Evolutionary conservation across 2,113 vertebrate species (phyloP), one percentile per base, ranked within the genome.

Genomic region (Dasyurus viverrinus): DNA sequence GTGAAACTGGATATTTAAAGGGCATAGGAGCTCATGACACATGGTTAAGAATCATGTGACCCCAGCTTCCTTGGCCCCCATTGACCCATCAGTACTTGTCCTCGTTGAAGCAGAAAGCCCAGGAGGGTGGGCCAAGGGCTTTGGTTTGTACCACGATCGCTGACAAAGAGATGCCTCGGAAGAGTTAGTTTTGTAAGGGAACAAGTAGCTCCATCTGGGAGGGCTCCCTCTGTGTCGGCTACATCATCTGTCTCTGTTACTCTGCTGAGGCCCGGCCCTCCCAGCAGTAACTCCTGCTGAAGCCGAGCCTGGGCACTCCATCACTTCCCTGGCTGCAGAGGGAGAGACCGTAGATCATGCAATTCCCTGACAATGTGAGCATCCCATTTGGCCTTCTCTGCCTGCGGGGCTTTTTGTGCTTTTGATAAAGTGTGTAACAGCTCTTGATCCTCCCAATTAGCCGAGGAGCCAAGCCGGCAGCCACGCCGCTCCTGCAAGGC

Each of bases 1-100:
- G 93, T 93, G 93, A 91, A 95, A 92, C 47, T 24, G 92, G 42
- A 90, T 84, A 91, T 95, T 97, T 90, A 95, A 94, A 96, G 89
- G 89, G 96, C 97, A 91, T 55, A 5, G 0, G 12, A 42, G 46
- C 90, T 94, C 92, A 19, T 0, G 53, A 27, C 19, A 22, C 90
- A n/a, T 92, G 42, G 24, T 16, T n/a, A n/a, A n/a, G 60, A 68
- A n/a, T n/a, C 60, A 5, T 42, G 68, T 3, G 19, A 91, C 36
- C 54, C 95, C 30, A 24, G 24, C 42, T 91, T 7, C 36, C 92
- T 93, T 92, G 25, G 93, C 54, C 9, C 14, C 48, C 90, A 0
- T 11, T 25, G n/a, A 89, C 57, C 42, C 12, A 24, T 16, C 55
- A 89, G 57, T 14, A 30, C 50, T 55, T 91, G n/a, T 42, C 93